phyloP scores from a whole-genome alignment of 2,113 vertebrate species.

The Noctilio leporinus region DNA sequence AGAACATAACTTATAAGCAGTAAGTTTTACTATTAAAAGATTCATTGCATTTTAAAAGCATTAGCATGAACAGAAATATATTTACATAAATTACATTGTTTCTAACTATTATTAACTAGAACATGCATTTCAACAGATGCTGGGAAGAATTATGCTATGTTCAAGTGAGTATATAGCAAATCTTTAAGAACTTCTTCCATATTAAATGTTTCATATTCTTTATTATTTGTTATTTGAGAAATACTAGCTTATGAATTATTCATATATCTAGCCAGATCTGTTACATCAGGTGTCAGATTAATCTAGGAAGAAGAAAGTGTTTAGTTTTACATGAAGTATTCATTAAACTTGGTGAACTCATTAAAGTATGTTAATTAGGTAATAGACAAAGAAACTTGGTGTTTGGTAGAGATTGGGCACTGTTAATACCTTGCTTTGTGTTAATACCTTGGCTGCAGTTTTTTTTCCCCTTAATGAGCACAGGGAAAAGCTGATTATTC shows the following conservation, averaged over 20 bases:
- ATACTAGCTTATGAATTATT: slow-evolving; percentile 76
- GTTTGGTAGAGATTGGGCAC: slow-evolving; percentile 78
- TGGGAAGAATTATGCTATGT: slow-evolving; percentile 39
- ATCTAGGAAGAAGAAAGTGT: slow-evolving; percentile 73
- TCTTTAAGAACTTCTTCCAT: slow-evolving; percentile 48
- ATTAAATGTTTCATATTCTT: slow-evolving; percentile 40
- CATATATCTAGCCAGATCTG: slow-evolving; percentile 69
- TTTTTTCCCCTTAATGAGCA: slow-evolving; percentile 78
- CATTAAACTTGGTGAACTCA: slow-evolving; percentile 79
- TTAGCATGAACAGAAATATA: slow-evolving; percentile 52
- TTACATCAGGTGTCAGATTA: slow-evolving; percentile 74
- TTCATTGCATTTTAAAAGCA: slow-evolving; percentile 62
- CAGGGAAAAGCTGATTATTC: slow-evolving; percentile 83
- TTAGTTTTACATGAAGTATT: slow-evolving; percentile 77
- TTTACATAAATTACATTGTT: slow-evolving; percentile 64
- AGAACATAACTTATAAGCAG: slow-evolving; percentile 60
- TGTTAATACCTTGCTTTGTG: slow-evolving; percentile 80
- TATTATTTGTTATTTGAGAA: slow-evolving; percentile 68
- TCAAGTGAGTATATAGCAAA: slow-evolving; percentile 45
- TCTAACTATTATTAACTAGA: slow-evolving; percentile 60
- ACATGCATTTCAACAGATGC: slow-evolving; percentile 35
- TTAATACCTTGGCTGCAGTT: slow-evolving; percentile 80
- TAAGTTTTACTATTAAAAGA: slow-evolving; percentile 57
- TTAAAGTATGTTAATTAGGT: slow-evolving; percentile 83
- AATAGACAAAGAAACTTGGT: slow-evolving; percentile 78